Conservation (phyloP, 2,797 vertebrate species). For the Pipistrellus kuhlii region DNA sequence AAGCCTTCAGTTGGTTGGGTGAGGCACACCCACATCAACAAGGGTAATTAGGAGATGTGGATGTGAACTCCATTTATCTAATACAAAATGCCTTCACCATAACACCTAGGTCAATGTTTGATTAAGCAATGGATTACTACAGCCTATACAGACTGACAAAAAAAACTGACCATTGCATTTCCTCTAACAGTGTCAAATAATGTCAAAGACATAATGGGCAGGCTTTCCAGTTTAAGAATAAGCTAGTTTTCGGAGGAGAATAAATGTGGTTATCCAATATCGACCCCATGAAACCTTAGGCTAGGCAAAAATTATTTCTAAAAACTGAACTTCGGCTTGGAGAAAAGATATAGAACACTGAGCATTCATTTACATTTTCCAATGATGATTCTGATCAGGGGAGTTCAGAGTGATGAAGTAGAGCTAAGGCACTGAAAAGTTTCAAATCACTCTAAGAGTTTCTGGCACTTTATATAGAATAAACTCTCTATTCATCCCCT, state of each 20-base stretch:
- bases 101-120: neutral
- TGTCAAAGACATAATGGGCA: neutral
- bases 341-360: neutral
- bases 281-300: neutral
- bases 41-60: neutral
- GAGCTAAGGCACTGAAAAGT: neutral
- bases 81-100: neutral
- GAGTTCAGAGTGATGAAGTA: neutral
- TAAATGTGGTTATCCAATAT: neutral
- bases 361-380: neutral
- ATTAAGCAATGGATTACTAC: neutral
- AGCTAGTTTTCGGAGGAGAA: neutral
- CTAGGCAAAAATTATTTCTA: neutral
- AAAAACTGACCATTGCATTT: neutral
- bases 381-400: neutral
- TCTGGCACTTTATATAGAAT: neutral
- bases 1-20: neutral
- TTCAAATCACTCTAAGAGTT: neutral
- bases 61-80: neutral
- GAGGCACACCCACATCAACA: neutral
- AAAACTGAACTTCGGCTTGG: neutral
- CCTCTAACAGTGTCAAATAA: neutral
- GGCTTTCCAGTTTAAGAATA: neutral
- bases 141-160: neutral
- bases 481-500: neutral